Evolutionary conservation across 2,797 vertebrate genomes (phyloP).

Genomic region (Tokudaia muenninki): DNA sequence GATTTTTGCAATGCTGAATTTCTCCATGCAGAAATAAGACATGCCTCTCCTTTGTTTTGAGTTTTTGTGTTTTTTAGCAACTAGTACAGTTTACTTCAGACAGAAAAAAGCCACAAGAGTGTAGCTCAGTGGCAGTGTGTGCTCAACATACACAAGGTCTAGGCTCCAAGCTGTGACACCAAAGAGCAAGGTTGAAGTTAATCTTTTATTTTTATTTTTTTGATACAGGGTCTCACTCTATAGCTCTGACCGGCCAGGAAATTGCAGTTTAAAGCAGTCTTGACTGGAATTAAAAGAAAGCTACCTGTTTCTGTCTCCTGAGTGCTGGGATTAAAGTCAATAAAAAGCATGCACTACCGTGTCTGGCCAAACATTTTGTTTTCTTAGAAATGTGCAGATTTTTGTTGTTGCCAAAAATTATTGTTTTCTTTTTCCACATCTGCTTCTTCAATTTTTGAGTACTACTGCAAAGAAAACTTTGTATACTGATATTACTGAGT

Average conservation of each 20-base stretch:
- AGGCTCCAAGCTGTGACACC: neutral
- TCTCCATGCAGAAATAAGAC: neutral
- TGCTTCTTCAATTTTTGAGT: neutral
- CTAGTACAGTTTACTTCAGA: neutral
- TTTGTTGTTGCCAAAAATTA: neutral
- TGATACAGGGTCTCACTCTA: neutral
- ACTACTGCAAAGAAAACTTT: neutral
- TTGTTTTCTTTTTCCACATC: neutral
- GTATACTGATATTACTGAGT: neutral
- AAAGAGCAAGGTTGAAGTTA: neutral
- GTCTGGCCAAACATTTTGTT: neutral
- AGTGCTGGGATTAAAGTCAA: neutral
- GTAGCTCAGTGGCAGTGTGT: neutral
- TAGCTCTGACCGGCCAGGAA: neutral
- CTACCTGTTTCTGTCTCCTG: neutral
- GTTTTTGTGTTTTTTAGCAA: neutral
- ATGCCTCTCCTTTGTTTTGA: neutral
- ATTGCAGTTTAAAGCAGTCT: neutral
- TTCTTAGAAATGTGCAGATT: neutral
- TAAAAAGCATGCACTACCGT: neutral
- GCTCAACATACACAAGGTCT: no score
- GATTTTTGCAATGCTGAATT: neutral
- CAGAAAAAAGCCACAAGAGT: neutral
- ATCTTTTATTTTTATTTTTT: neutral
- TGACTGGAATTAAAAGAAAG: neutral